phyloP scores from a whole-genome alignment of 2,888 invertebrate species.

The Leptopilina myrica region DNA sequence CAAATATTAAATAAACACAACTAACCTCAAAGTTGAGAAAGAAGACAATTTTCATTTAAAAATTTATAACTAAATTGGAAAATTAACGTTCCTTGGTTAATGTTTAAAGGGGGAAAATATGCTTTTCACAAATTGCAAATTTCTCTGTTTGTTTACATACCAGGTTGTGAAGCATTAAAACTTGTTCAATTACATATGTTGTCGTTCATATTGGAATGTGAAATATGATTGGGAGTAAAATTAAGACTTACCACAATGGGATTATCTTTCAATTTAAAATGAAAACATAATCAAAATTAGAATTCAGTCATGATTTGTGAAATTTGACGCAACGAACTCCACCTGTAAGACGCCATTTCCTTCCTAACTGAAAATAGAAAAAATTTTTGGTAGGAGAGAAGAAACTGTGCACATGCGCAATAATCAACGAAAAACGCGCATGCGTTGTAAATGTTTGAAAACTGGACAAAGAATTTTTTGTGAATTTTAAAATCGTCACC shows the following conservation, averaged over 20 bases:
- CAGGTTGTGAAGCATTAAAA: conserved; percentile 59
- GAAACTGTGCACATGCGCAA: conserved; percentile 3
- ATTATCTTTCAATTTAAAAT: conserved; percentile 52
- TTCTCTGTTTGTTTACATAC: conserved; percentile 72
- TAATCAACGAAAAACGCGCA: background rate
- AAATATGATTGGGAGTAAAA: conserved; percentile 44
- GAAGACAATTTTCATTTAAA: conserved; percentile 3
- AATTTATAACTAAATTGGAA: background rate
- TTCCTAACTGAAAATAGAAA: conserved; percentile 69
- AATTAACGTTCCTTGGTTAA: background rate
- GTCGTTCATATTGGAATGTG: background rate
- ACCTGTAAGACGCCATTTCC: conserved; percentile 78
- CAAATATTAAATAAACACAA: conserved; percentile 3
- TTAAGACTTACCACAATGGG: conserved; percentile 64
- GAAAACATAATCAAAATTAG: conserved; percentile 66
- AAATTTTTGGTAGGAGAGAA: conserved; percentile 11
- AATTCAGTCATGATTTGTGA: conserved; percentile 77
- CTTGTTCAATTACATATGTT: conserved; percentile 43
- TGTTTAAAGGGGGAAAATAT: background rate
- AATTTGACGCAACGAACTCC: conserved; percentile 75
- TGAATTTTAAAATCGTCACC: background rate
- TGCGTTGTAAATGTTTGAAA: background rate
- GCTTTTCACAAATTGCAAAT: conserved; percentile 42
- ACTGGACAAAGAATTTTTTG: background rate
- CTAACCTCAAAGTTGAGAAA: conserved; percentile 9